phyloP scores from a whole-genome alignment of 2,113 vertebrate species.

The Datnioides undecimradiatus region DNA sequence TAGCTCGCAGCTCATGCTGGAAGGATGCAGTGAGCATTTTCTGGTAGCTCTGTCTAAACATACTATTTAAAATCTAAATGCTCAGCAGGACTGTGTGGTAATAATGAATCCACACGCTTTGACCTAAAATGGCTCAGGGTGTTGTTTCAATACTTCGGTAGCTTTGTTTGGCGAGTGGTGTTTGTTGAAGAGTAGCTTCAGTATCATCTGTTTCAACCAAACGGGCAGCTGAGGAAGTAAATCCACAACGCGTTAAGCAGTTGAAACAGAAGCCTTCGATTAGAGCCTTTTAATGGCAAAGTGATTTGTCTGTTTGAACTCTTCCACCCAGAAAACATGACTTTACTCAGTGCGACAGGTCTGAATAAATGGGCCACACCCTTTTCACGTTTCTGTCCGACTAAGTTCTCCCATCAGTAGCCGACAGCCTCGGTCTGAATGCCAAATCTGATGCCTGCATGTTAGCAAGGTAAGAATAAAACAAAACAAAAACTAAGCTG shows the following conservation, averaged over 20 bases:
- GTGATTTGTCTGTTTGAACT: neutral
- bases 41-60: too few relatives aligned
- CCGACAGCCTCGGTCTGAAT: neutral
- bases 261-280: neutral
- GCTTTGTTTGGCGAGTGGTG: neutral
- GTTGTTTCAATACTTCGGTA: neutral
- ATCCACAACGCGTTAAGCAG: neutral
- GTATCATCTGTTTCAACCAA: neutral
- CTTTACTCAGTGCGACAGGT: neutral
- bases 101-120: neutral
- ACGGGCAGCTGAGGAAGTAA: neutral
- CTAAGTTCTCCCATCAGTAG: neutral
- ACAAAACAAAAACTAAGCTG: neutral
- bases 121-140: neutral
- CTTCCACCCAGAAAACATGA: neutral
- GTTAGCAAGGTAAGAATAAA: slow-evolving; percentile 15
- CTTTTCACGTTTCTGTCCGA: neutral
- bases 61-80: neutral
- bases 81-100: neutral
- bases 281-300: neutral
- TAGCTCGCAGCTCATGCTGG: too few relatives aligned
- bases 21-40: too few relatives aligned
- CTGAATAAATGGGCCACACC: neutral
- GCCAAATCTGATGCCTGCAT: slow-evolving; percentile 18
- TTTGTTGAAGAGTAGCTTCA: neutral